Base-by-base conservation (phyloP, 2,888 invertebrate species). In the Eupelmus urozonus region DNA sequence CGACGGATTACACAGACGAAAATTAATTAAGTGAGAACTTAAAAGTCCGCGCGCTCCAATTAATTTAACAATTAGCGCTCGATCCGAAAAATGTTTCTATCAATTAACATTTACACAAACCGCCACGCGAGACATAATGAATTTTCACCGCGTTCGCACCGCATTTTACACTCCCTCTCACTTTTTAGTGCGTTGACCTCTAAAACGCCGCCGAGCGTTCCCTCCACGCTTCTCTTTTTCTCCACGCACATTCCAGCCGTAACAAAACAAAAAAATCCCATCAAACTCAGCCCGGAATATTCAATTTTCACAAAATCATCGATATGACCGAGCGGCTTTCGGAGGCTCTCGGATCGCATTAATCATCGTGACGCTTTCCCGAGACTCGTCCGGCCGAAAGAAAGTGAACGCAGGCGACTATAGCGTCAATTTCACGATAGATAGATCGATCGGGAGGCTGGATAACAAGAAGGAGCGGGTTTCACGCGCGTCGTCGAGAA, bases 331-430 rank as follows among this genome's bases (percentile, higher is more conserved):
- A 23, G 57, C 65, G n/a, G 51, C 16, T 65, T 57, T 18, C 20
- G 13, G 29, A 9, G n/a, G 27, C 25, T 23, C 34, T 76, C 11
- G 13, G 65, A 29, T 25, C 20, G 34, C 34, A 70, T 70, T 49
- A 76, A 63, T 70, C 63, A 71, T 65, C 51, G 40, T 65, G 59
- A 76, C 70, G 55, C 65, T 76, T 71, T 76, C 45, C 40, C 55
- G 25, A 65, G 40, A 49, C 3, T 20, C 3, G 45, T 16, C 16
- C 20, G n/a, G 5, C 23, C 4, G 20, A 45, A 76, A 71, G 62
- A 71, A 70, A 76, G 55, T 34, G 59, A 76, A n/a, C n/a, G n/a
- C 59, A 76, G 70, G 57, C 1, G 34, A 62, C 34, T 34, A 55
- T 13, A 75, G 42, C 51, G 13, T 55, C 65, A 59, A 51, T 69